Base-by-base conservation (phyloP, 2,113 vertebrate genomes). In the Pedetes capensis region DNA sequence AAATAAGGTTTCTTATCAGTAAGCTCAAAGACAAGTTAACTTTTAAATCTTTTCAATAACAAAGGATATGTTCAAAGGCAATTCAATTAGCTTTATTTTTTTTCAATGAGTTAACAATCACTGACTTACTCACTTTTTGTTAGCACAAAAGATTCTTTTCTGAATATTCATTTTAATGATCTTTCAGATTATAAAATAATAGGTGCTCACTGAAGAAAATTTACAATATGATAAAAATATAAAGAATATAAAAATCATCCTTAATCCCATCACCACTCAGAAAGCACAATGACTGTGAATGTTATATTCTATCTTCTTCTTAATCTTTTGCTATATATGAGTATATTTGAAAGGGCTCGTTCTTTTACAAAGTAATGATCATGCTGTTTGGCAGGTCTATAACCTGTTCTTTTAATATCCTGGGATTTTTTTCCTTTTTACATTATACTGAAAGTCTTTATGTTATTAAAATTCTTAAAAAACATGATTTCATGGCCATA, bases 301-400 rank as follows among this genome's bases (percentile, higher is more conserved):
- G 59, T 18, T 64, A n/a, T 78, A 66, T 49, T 82, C 61, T 66
- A 2, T 91, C 89, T 85, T 23, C 34, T 39, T 57, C 57, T 75
- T 81, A 39, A 93, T 91, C n/a, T 42, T 79, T 74, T 94, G 69
- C 68, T 71, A 29, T 51, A 6, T 68, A 63, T 64, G 39, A 81
- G 29, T 83, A 16, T 23, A 64, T 93, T 89, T 57, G n/a, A 11
- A 82, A 51, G 64, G 37, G 14, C 7, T 23, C 34, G 80, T 68
- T 82, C 14, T 89, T 80, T 86, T 88, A 93, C 55, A 89, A 72
- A 95, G 68, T 95, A 82, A 93, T 61, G 37, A 72, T 82, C 66
- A 32, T 69, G 39, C 37, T 80, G 23, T 63, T 44, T n/a, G 37
- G 83, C 34, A 82, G 37, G 68, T 93, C 57, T 68, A 39, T 69